Base-by-base conservation (phyloP, 23 tunicate species). In the Pegea sp. region DNA sequence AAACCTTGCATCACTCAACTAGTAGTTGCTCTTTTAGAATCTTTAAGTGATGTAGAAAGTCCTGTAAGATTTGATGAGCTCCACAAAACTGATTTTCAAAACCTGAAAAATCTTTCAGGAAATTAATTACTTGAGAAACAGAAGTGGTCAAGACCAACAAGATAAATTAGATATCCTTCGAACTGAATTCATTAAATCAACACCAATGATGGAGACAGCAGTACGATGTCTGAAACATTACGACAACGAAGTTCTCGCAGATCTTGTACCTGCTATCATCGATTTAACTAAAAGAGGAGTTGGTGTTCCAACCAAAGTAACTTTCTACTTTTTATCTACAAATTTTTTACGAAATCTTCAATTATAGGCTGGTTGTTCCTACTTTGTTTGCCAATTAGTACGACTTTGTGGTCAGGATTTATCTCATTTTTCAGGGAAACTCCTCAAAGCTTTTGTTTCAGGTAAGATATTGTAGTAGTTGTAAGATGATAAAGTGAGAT, bases 131-230 rank as follows among this genome's bases (percentile, higher is more conserved):
- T 21, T 72, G 21, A 66, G 61, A 55, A 57, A 59, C 28, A 64
- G 79, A 19, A 64, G 79, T 59, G 69, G 53, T 30, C 54, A 58
- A 29, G 59, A 26, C 28, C 57, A 44, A 20, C 79, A 72, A 49
- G 62, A 57, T 31, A 38, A 30, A 26, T 58, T 72, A 30, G 79
- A 38, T 38, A 11, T 11, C 13, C 53, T 69, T 32, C 63, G 93
- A n/a, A 70, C 67, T 26, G 75, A 71, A 25, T 34, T 49, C 5
- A 66, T 62, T 2, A 60, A 61, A 23, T 48, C 62, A 31, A 50
- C 72, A 21, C 75, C 93, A 0, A 64, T 81, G 69, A 76, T 81
- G 70, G 80, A 66, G 30, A 81, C 93, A 5, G 66, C 66, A 0
- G 24, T 22, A 0, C 49, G 78, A 29, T 67, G 78, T 29, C 8